These are phyloP conservation scores for Synanceia verrucosa DNA, from an alignment of 2,797 vertebrate species.

Conservation along the genomic window DNA sequence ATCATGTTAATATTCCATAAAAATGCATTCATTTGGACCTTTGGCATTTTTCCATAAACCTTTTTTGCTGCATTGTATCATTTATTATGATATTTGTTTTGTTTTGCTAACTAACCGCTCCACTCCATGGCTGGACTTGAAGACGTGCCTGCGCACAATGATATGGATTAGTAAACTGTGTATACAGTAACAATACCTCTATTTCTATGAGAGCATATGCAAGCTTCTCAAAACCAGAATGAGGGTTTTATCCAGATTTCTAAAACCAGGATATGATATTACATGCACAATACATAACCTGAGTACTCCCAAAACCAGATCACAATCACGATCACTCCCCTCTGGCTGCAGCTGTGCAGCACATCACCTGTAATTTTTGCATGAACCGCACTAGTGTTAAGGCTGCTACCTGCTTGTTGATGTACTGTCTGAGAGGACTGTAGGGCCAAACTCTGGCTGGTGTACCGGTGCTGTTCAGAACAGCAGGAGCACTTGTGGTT, in stretches of 20 bases:
- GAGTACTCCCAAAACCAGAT: not conserved
- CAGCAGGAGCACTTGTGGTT: conserved; percentile 44
- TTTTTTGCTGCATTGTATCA: not conserved
- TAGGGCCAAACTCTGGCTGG: conserved; percentile 21
- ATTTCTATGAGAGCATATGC: not conserved
- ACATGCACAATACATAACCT: not conserved
- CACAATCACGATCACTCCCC: not conserved
- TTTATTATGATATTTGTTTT: not conserved
- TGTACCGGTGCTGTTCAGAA: conserved; percentile 25
- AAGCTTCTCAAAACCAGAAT: not conserved
- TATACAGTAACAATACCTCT: not conserved
- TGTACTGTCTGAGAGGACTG: conserved; percentile 9
- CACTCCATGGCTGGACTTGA: not conserved
- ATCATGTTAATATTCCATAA: too few species aligned
- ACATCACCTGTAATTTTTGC: not conserved
- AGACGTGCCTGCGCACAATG: not conserved
- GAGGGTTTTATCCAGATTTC: not conserved
- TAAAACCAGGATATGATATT: not conserved
- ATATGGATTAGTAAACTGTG: not conserved
- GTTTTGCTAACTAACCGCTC: not conserved
- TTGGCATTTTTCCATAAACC: not conserved
- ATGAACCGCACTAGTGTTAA: conserved; percentile 1
- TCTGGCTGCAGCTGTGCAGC: not conserved
- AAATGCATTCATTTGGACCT: not conserved
- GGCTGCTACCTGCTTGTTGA: not conserved